Evolutionary conservation across 2,888 invertebrate species (phyloP), one percentile per base, ranked within the genome.

Genomic region (Mythimna albipuncta): DNA sequence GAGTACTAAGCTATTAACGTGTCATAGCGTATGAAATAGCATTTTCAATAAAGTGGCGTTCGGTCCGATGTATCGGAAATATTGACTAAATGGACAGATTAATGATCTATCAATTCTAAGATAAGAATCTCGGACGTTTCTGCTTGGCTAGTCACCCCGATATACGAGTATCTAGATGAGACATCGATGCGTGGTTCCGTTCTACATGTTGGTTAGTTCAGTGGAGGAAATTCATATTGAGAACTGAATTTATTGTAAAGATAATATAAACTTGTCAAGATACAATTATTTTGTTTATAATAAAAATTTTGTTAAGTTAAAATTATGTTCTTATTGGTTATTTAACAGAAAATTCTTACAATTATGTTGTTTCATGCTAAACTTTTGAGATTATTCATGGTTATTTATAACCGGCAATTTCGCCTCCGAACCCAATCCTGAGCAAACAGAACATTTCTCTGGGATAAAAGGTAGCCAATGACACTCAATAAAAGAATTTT

Each of bases 91-190:
- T 78, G 73, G 71, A 69, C 71, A 81, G 83, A 78, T 84, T 84
- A 84, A 78, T 82, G 78, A 82, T 82, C 82, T 84, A 82, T 83
- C 85, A 81, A 81, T 82, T 84, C 68, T 67, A 38, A 81, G 82
- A 82, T 81, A 81, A 68, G 77, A 72, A 81, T 84, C 82, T 77
- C 64, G 82, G 77, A 64, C 82, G 69, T 71, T 83, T 83, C 78
- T 72, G 67, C 72, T 82, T 82, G 78, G 72, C 66, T 69, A 69
- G 78, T 63, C 69, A 73, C 61, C 35, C 10, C 71, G 69, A 74
- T 73, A 71, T 77, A 47, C 47, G 47, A 47, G 47, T 44, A 81
- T 84, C 70, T 70, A 68, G 57, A 73, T 72, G 72, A 21, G 64
- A 81, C 63, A 76, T 72, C 38, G 69, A 64, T 70, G 64, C 59